These are phyloP conservation scores for Acanthochromis polyacanthus DNA, from an alignment of 2,113 vertebrate species.

Conservation along the genomic window DNA sequence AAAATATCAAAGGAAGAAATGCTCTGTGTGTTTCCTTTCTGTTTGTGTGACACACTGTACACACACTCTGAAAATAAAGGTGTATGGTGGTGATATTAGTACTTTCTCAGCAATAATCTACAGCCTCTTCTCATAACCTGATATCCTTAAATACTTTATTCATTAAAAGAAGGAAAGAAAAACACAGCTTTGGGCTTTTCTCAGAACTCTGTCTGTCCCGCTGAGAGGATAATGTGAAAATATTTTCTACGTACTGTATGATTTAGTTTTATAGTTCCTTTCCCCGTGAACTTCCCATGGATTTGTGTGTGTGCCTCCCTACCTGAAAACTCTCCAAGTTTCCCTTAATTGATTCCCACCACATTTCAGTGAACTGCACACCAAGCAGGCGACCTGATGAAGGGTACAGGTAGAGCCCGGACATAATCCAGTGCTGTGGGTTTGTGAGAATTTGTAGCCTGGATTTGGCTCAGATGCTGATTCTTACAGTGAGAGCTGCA, in stretches of 20 bases:
- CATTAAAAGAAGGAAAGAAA: slow-evolving; percentile 24
- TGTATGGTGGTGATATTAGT: slow-evolving; percentile 11
- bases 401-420: slow-evolving; percentile 43
- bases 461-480: not conserved
- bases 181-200: slow-evolving; percentile 16
- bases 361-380: slow-evolving; percentile 1
- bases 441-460: slow-evolving; percentile 15
- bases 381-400: slow-evolving; percentile 30
- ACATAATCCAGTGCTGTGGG: slow-evolving; percentile 18
- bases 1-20: not conserved
- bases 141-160: slow-evolving; percentile 43
- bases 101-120: slow-evolving; percentile 17
- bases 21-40: not conserved
- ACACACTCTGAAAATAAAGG: not conserved
- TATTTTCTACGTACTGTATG: slow-evolving; percentile 9
- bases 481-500: slow-evolving; percentile 22
- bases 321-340: slow-evolving; percentile 18
- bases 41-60: not conserved
- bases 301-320: slow-evolving; percentile 11
- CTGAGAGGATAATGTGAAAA: slow-evolving; percentile 33
- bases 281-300: slow-evolving; percentile 8
- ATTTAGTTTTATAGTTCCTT: slow-evolving; percentile 31
- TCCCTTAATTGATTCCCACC: slow-evolving; percentile 35
- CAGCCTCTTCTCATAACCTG: slow-evolving; percentile 20
- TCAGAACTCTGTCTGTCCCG: slow-evolving; percentile 4